Percentiles rank a stretch among this genome's conserved stretches.
Evolutionary conservation across 2,888 invertebrate genomes (phyloP).

Genomic region (Tenthredo mesomela): DNA sequence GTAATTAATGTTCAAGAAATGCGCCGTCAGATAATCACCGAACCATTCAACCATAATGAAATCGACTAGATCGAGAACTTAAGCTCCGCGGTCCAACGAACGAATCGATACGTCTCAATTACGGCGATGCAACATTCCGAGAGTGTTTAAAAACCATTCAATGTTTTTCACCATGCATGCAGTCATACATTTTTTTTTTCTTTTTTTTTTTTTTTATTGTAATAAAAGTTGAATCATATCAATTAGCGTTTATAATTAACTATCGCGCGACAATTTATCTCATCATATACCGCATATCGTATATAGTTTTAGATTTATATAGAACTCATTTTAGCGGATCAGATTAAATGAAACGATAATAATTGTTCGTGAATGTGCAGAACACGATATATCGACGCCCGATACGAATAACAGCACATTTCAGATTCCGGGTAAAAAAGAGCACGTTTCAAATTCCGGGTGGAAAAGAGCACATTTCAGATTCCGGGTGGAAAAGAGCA

Average conservation of each 20-base stretch:
- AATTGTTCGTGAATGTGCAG: not conserved
- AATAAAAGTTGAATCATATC: not conserved
- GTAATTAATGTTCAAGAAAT: conserved; percentile 29
- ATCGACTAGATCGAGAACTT: conserved; percentile 34
- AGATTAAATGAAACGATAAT: not conserved
- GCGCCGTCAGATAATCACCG: conserved; percentile 30
- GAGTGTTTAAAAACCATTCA: not conserved
- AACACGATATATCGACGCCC: not conserved
- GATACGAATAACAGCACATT: too few relatives aligned
- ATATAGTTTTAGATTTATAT: not conserved
- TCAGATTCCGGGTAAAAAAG: too few relatives aligned
- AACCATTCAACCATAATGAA: conserved; percentile 24
- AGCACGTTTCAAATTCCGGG: too few relatives aligned
- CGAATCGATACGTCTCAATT: conserved; percentile 48
- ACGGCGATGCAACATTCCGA: conserved; percentile 40
- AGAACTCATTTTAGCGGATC: not conserved
- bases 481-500: too few relatives aligned
- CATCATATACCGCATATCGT: not conserved
- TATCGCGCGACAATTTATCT: not conserved
- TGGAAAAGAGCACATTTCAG: too few relatives aligned
- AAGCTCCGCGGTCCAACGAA: conserved; percentile 10
- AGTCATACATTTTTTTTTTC: not conserved
- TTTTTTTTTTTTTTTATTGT: not conserved
- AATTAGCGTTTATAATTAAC: not conserved
- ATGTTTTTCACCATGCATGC: conserved; percentile 16